A percentile compares a stretch with the other conserved stretches of the same genome.
phyloP scores from a whole-genome alignment of 2,888 invertebrate species.

The Camptogramma bilineatum region DNA sequence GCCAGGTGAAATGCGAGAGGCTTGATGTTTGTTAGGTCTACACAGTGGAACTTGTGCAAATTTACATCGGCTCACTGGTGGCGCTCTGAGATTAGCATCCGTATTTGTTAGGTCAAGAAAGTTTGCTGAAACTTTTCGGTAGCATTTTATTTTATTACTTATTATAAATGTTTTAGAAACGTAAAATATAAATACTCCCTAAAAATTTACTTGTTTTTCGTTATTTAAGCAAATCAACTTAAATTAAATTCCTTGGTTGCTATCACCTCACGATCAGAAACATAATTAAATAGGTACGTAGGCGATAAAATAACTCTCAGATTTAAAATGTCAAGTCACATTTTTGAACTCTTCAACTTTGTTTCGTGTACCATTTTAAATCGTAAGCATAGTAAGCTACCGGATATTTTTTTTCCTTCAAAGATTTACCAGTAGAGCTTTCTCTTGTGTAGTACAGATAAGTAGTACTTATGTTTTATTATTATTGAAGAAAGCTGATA shows the following conservation, averaged over 20 bases:
- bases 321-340: neutral
- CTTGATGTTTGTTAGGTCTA: conserved; percentile 63
- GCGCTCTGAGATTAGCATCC: conserved; percentile 67
- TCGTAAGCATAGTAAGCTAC: conserved; percentile 16
- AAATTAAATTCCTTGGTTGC: too few species aligned
- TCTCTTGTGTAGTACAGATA: conserved; percentile 40
- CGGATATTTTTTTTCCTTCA: conserved; percentile 40
- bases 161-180: neutral
- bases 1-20: conserved; percentile 61
- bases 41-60: conserved; percentile 68
- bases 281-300: too few species aligned
- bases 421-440: conserved; percentile 38
- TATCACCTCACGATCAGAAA: too few species aligned
- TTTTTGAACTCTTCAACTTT: neutral
- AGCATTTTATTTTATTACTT: conserved; percentile 5
- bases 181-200: too few species aligned
- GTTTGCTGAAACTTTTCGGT: conserved; percentile 32
- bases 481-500: conserved; percentile 48
- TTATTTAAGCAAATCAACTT: too few species aligned
- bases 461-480: conserved; percentile 45
- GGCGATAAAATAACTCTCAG: too few species aligned
- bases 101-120: conserved; percentile 64
- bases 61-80: conserved; percentile 59
- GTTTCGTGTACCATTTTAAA: neutral
- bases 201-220: too few species aligned